Evolutionary conservation across 2,888 invertebrate species (phyloP), one percentile per base, ranked within the genome.

Genomic region (Alitta virens): DNA sequence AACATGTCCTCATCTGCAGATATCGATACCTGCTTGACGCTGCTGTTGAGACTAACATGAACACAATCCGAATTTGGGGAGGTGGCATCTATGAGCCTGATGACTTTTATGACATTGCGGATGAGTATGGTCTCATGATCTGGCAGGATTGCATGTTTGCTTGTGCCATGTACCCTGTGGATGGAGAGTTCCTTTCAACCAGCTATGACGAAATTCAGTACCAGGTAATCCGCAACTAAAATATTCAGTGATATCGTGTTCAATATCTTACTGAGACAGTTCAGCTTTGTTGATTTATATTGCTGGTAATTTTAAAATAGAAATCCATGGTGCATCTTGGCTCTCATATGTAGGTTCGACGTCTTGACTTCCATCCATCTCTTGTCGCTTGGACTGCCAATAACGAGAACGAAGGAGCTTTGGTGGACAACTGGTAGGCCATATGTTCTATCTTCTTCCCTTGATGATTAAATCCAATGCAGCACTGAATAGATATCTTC

Each of bases 81-180:
- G 98, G 98, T n/a, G 98, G 81, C 68, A 78, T 93, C 0, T 99
- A 97, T 75, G 97, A 97, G 78, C 88, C 90, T 0, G 91, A 96
- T 71, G 86, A 87, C 62, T 96, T 98, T 82, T 99, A 98, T 79
- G 74, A 83, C 66, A 80, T 89, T 40, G 92, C 94, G 60, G 96
- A 98, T 78, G 86, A 90, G 75, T 84, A 91, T 56, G 98, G 98
- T 1, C 89, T 98, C 53, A 85, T 98, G 74, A 88, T 99, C 60
- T 99, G 97, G 97, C 97, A 99, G 69, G 98, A 99, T 81, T 89
- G 97, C 77, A 92, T 96, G 89, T 99, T 96, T 80, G 97, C 96
- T 0, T 96, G 94, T 78, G 87, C 91, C 23, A 90, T 98, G 89
- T 98, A 99, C 82, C 97, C 97, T 0, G 86, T 87, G 0, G 86